phyloP scores from a whole-genome alignment of 2,113 vertebrate genomes.

The Oceanites oceanicus region DNA sequence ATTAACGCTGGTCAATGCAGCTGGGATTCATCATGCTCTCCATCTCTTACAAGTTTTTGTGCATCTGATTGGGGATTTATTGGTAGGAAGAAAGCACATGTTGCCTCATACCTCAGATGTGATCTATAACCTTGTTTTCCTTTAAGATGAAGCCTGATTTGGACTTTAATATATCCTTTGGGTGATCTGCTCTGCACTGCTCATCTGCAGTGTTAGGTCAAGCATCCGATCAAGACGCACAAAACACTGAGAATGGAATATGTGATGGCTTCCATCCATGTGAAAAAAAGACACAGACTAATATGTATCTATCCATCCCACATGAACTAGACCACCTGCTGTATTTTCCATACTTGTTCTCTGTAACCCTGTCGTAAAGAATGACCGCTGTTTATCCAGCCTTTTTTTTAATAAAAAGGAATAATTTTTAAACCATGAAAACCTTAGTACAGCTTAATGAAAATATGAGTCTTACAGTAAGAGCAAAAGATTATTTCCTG shows the following conservation, averaged over 20 bases:
- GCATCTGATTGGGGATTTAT: background rate
- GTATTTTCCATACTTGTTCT: background rate
- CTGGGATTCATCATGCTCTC: conserved; percentile 10
- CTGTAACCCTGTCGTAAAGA: background rate
- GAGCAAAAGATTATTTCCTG: background rate
- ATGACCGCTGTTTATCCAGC: background rate
- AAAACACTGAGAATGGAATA: background rate
- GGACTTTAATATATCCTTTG: background rate
- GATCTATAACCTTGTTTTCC: background rate
- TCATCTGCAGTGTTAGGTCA: background rate
- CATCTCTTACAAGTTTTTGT: background rate
- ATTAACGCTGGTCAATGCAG: background rate
- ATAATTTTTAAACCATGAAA: background rate
- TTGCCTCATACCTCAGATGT: background rate
- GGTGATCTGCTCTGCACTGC: background rate
- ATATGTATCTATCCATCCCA: background rate
- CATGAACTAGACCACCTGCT: background rate
- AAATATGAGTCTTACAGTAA: background rate
- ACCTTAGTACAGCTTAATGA: background rate
- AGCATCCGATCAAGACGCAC: background rate
- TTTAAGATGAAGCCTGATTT: background rate
- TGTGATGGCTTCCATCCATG: background rate
- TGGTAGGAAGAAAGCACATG: background rate
- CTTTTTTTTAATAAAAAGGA: background rate
- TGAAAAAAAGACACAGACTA: background rate